Evolutionary conservation across 30 jellyfish, hydroid and myxozoan species (phyloP).

Genomic region (Rhopilema esculentum): DNA sequence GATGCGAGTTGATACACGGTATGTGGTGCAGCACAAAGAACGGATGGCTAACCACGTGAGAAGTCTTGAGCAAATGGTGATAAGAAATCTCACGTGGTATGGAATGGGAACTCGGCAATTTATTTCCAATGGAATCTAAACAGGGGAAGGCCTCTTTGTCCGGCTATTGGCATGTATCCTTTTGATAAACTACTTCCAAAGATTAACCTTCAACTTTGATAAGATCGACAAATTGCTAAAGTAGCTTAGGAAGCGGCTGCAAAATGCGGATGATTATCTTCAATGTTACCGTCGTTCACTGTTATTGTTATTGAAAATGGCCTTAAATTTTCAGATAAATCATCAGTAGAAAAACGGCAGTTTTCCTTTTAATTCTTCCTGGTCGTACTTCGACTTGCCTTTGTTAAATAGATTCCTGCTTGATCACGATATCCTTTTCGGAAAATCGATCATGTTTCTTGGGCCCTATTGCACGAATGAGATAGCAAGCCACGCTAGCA

Average conservation of each 20-base stretch:
- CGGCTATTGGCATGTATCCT: background rate
- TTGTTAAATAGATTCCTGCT: background rate
- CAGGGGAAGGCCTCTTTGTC: background rate
- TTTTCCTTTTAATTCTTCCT: background rate
- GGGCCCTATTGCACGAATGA: too few relatives aligned
- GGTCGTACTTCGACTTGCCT: background rate
- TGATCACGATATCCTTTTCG: background rate
- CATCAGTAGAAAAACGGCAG: background rate
- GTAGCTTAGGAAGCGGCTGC: background rate
- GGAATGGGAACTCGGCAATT: background rate
- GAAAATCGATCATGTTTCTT: too few relatives aligned
- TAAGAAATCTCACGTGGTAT: background rate
- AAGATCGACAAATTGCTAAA: background rate
- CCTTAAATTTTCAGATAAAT: background rate
- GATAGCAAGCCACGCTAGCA: too few relatives aligned
- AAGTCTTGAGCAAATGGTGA: too few relatives aligned
- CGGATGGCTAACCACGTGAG: too few relatives aligned
- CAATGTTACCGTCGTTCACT: background rate
- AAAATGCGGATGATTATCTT: background rate
- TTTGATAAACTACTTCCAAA: background rate
- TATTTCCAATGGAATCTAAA: background rate
- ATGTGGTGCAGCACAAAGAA: too few relatives aligned
- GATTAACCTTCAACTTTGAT: background rate
- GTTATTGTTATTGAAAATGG: background rate
- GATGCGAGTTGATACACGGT: too few relatives aligned